Conservation (phyloP, 1,140 invertebrate genomes). For the Trigoniulus corallinus region DNA sequence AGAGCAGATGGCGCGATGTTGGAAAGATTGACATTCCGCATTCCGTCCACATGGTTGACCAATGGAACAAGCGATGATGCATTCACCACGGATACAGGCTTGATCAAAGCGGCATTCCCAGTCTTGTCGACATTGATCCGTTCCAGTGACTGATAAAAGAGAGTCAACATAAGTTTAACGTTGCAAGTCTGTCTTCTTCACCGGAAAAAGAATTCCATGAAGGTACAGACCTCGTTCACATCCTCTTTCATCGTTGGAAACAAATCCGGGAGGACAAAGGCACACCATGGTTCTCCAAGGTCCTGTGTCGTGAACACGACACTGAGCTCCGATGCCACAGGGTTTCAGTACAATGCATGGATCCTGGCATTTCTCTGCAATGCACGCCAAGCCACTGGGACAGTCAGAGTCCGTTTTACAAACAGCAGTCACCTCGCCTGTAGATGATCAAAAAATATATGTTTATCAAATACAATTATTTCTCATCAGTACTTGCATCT, state of each 20-base stretch:
- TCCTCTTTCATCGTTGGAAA: slow-evolving; percentile 34
- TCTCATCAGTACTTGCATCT: no score
- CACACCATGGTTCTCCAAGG: slow-evolving; percentile 58
- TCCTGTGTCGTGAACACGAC: slow-evolving; percentile 37
- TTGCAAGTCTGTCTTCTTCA: no score
- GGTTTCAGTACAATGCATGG: slow-evolving; percentile 11
- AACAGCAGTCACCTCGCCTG: background rate
- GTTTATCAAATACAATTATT: background rate
- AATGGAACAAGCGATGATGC: slow-evolving; percentile 63
- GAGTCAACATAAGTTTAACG: background rate
- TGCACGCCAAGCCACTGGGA: slow-evolving; percentile 24
- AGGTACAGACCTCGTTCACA: slow-evolving; percentile 42
- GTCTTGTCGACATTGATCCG: slow-evolving; percentile 44
- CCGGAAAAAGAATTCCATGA: background rate
- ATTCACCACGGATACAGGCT: slow-evolving; percentile 68
- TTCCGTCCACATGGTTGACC: slow-evolving; percentile 23
- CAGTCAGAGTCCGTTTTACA: slow-evolving; percentile 25
- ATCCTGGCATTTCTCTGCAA: slow-evolving; percentile 23
- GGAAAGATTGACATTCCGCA: slow-evolving; percentile 13
- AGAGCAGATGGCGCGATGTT: slow-evolving; percentile 15
- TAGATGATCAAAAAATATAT: background rate
- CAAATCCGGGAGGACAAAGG: slow-evolving; percentile 13
- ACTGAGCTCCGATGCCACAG: slow-evolving; percentile 60
- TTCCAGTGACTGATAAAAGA: background rate
- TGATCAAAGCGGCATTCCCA: slow-evolving; percentile 50